A percentile compares a stretch with the other conserved stretches of the same genome.
These are phyloP conservation scores for Brachyistius frenatus DNA, from an alignment of 2,113 vertebrate species.

Conservation along the genomic window DNA sequence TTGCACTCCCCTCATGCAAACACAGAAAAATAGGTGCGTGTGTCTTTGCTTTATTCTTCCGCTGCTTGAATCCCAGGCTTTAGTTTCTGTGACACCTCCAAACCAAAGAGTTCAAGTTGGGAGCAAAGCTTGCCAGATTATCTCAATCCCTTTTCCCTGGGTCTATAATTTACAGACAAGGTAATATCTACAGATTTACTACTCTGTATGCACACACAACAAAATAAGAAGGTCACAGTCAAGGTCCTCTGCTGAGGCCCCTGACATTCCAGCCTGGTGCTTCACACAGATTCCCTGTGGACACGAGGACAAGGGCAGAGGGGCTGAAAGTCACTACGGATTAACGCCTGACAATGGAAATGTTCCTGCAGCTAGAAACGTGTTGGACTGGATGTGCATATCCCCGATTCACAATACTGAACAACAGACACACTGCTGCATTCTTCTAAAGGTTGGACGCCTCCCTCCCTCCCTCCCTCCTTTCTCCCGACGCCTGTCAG, in stretches of 20 bases:
- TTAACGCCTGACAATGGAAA: slow-evolving; percentile 70
- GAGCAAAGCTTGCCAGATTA: slow-evolving; percentile 4
- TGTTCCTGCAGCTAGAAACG: slow-evolving; percentile 60
- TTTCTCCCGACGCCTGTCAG: not conserved
- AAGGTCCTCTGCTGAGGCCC: slow-evolving; percentile 41
- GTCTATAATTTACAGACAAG: slow-evolving; percentile 4
- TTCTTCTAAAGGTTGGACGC: slow-evolving; percentile 29
- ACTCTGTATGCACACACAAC: slow-evolving; percentile 1
- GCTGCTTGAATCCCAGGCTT: not conserved
- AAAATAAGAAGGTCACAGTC: slow-evolving; percentile 38
- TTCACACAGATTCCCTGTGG: slow-evolving; percentile 54
- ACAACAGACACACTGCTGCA: slow-evolving; percentile 1
- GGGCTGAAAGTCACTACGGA: slow-evolving; percentile 66
- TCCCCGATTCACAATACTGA: slow-evolving; percentile 15
- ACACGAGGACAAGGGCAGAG: slow-evolving; percentile 50
- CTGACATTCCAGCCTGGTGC: slow-evolving; percentile 59
- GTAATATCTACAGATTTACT: slow-evolving; percentile 15
- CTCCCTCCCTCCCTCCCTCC: not conserved
- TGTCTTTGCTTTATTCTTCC: slow-evolving; percentile 15
- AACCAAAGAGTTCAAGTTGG: too few relatives aligned
- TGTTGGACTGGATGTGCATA: slow-evolving; percentile 30
- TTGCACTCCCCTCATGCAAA: slow-evolving; percentile 5
- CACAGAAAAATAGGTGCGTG: not conserved
- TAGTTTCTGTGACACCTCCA: too few relatives aligned
- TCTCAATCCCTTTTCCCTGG: slow-evolving; percentile 3